A percentile compares a stretch with the other conserved stretches of the same genome.
phyloP scores from a whole-genome alignment of 2,113 vertebrate genomes.

The Python bivittatus region DNA sequence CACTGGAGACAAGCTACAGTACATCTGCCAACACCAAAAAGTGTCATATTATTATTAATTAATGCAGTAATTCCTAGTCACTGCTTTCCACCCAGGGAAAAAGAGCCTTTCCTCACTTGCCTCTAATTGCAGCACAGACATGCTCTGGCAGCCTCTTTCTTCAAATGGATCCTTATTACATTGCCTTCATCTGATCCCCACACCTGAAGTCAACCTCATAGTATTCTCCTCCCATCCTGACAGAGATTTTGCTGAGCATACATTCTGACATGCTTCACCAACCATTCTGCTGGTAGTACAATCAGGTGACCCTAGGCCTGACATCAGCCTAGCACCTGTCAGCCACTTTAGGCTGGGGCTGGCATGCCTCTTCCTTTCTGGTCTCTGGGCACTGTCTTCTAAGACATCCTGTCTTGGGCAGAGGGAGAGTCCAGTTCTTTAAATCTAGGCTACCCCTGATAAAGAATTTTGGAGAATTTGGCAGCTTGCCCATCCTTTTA shows the following conservation, averaged over 20 bases:
- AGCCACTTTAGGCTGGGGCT: not conserved
- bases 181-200: not conserved
- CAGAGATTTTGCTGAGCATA: not conserved
- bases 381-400: not conserved
- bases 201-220: not conserved
- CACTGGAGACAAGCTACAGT: not conserved
- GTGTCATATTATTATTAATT: not conserved
- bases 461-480: too few relatives aligned
- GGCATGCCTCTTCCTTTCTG: not conserved
- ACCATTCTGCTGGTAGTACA: not conserved
- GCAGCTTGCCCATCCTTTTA: too few relatives aligned
- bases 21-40: not conserved
- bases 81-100: not conserved
- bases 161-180: not conserved
- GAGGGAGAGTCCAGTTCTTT: not conserved
- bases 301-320: not conserved
- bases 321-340: not conserved
- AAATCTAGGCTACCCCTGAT: not conserved
- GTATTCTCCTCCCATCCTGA: not conserved
- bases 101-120: not conserved
- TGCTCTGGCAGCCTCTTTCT: not conserved
- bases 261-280: not conserved
- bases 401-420: not conserved
- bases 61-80: not conserved
- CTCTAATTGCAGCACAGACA: not conserved